Base-by-base conservation (phyloP, 2,888 invertebrate genomes). In the Subacronicta megacephala region DNA sequence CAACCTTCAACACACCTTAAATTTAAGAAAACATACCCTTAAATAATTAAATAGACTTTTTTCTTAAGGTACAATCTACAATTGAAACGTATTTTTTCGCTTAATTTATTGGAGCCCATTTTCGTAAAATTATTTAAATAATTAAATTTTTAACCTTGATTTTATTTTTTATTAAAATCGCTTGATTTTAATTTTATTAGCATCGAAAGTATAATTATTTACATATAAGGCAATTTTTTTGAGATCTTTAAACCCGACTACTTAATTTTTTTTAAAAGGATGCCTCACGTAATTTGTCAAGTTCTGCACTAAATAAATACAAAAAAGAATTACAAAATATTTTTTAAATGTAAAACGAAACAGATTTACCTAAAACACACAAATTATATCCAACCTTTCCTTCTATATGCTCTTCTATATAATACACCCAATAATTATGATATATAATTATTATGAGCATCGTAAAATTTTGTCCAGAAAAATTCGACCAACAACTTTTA, bases 1-100 rank as follows among this genome's bases (percentile, higher is more conserved):
- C 80, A 80, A 70, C 66, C 67, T 47, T 64, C 36, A 62, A 56
- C 65, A 62, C 71, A 59, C 62, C 50, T 65, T 63, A 69, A 52
- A 60, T 62, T 57, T 72, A 65, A 70, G 42, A 52, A 44, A 33
- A 62, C 62, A 67, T 53, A 42, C 50, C 49, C 58, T 57, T 61
- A 69, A 49, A 53, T 46, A 49, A 56, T 26, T 31, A n/a, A 40
- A 38, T 45, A 45, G 33, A 40, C 20, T 36, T 35, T 52, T 53
- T 10, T 38, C 56, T 73, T 73, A 64, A 40, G 44, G 31, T 44
- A n/a, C n/a, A n/a, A n/a, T 67, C 64, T 74, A 62, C 17, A 52
- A 60, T 67, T 57, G 15, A n/a, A 51, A 49, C 36, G 3, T 31
- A 44, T 42, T 26, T 20, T 46, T 52, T 17, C 36, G 31, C 50